phyloP scores from a whole-genome alignment of 2,113 vertebrate species.

The Pionites leucogaster region DNA sequence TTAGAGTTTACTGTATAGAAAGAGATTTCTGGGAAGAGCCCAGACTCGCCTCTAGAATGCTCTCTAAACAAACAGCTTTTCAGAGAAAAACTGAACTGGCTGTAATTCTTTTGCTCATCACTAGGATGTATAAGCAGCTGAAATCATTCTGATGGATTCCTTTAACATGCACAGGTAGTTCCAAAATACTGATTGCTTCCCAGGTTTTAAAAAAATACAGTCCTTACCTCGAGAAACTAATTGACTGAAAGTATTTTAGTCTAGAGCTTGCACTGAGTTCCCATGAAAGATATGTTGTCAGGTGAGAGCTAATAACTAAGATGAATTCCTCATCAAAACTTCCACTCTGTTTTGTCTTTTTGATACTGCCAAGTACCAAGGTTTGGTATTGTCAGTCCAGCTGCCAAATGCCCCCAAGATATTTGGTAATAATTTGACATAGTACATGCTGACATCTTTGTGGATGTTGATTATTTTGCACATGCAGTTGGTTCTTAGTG shows the following conservation, averaged over 20 bases:
- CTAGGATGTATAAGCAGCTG: neutral
- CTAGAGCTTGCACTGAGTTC: neutral
- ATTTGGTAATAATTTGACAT: neutral
- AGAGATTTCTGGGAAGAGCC: neutral
- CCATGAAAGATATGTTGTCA: neutral
- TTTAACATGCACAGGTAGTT: neutral
- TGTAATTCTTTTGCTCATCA: neutral
- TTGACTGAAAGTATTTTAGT: neutral
- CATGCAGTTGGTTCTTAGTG: neutral
- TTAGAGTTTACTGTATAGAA: neutral
- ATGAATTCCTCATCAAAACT: neutral
- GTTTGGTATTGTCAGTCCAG: neutral
- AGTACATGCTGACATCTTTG: rapidly evolving
- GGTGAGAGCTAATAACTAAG: neutral
- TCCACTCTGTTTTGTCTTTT: neutral
- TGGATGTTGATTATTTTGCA: neutral
- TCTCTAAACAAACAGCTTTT: neutral
- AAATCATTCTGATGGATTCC: neutral
- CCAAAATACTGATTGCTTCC: neutral
- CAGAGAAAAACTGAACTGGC: neutral
- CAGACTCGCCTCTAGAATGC: neutral
- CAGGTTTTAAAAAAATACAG: neutral
- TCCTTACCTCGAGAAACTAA: neutral
- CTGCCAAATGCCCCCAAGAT: neutral
- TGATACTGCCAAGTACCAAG: neutral